Evolutionary conservation across 2,113 vertebrate species (phyloP).

Genomic region (Macrotis lagotis): DNA sequence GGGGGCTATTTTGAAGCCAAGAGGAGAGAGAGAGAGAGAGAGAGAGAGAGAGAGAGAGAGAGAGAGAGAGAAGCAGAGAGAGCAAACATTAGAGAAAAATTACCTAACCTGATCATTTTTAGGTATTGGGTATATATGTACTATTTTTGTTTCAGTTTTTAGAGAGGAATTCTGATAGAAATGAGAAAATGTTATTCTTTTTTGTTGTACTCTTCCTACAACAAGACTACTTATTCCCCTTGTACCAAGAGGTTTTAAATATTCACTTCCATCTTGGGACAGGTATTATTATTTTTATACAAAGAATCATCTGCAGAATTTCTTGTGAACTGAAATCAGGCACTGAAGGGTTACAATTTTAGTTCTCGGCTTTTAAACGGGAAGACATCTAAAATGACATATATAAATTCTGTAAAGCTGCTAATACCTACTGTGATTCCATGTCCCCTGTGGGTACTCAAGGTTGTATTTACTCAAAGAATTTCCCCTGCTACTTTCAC

Average conservation of each 20-base stretch:
- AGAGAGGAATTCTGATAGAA: neutral
- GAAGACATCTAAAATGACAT: neutral
- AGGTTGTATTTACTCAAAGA: neutral
- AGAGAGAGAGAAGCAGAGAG: no score
- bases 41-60: neutral
- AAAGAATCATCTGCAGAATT: neutral
- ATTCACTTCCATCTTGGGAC: neutral
- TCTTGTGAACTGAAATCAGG: neutral
- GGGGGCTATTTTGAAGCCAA: neutral
- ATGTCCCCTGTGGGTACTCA: neutral
- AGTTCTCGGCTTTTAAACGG: neutral
- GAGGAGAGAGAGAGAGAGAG: neutral
- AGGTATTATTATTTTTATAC: neutral
- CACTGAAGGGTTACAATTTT: neutral
- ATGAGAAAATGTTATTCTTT: neutral
- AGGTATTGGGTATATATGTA: neutral
- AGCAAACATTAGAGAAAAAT: neutral
- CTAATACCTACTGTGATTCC: neutral
- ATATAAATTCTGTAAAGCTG: neutral
- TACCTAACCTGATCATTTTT: neutral
- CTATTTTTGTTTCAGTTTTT: neutral
- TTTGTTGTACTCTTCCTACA: neutral
- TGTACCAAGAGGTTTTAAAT: neutral
- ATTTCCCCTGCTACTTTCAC: neutral
- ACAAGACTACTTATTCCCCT: neutral